Evolutionary conservation across 35 echinoderm and acorn worm species (phyloP), one percentile per base, ranked within the genome.

Genomic region (Ptychodera flava): DNA sequence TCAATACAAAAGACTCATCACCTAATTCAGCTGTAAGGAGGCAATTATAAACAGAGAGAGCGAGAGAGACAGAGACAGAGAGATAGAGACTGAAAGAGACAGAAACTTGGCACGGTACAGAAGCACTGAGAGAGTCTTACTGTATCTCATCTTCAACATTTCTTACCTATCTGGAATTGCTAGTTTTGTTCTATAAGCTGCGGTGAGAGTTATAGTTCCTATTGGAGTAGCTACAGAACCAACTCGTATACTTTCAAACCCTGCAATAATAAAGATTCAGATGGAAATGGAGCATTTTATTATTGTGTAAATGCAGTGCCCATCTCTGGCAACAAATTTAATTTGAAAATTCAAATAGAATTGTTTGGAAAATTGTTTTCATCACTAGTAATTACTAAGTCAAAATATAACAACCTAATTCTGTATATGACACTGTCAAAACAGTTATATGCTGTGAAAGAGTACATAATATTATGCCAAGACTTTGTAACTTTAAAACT

Each of bases 151-250:
- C n/a, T n/a, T n/a, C n/a, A n/a, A n/a, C n/a, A n/a, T n/a, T 33
- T 16, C 16, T 36, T 83, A 83, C 82, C 82, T 83, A 27, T 83
- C 33, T 30, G 82, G 34, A 33, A 99, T 38, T 30, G 96, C 88
- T 6, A 99, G 83, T 75, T 99, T 99, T n/a, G 96, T 99, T 78
- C 96, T 88, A 82, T 99, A 99, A 31, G 88, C 90, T 14, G 93
- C 96, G 16, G 93, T 92, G 1, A 94, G 77, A 0, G 85, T 36
- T 16, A 94, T 28, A 0, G 96, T 90, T 29, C 96, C 96, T 14
- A 90, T 75, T 22, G 96, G 96, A 28, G 96, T 99, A 33, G 91
- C 77, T 22, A 99, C 93, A 15, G 87, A 81, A 28, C 96, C 96
- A n/a, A 99, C 86, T 80, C 94, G 90, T 31, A 99, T 81, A 29